A percentile compares a stretch with the other conserved stretches of the same genome.
Conservation (phyloP, 2,797 vertebrate genomes). For the Hybognathus amarus region DNA sequence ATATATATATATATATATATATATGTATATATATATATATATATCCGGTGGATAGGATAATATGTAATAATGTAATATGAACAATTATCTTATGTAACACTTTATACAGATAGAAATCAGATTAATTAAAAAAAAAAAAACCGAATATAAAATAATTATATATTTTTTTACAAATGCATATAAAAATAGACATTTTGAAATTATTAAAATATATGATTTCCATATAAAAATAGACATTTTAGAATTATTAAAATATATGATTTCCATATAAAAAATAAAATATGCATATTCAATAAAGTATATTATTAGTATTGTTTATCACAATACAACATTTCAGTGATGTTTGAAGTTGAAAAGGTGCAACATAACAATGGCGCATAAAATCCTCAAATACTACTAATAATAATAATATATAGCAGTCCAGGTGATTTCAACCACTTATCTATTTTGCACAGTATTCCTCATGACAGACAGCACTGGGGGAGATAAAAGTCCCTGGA, state of each 20-base stretch:
- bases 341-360: not conserved
- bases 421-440: constrained; percentile 47
- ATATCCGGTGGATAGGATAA: no score
- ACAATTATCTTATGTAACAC: no score
- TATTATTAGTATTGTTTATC: not conserved
- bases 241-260: not conserved
- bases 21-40: no score
- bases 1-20: no score
- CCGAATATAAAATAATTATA: no score
- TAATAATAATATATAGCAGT: constrained; percentile 13
- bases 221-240: not conserved
- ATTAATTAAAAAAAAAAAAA: not conserved
- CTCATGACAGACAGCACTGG: constrained; percentile 29
- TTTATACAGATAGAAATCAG: not conserved
- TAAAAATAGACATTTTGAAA: not conserved
- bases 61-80: no score
- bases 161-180: no score
- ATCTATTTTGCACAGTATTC: constrained; percentile 40
- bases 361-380: not conserved
- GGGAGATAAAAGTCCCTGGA: constrained; percentile 40
- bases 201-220: not conserved
- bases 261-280: constrained; percentile 1
- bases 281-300: not conserved
- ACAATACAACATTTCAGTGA: not conserved
- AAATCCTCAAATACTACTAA: no score